These are phyloP conservation scores for Cheiracanthium punctorium DNA, from an alignment of 2,888 invertebrate species.

Conservation along the genomic window DNA sequence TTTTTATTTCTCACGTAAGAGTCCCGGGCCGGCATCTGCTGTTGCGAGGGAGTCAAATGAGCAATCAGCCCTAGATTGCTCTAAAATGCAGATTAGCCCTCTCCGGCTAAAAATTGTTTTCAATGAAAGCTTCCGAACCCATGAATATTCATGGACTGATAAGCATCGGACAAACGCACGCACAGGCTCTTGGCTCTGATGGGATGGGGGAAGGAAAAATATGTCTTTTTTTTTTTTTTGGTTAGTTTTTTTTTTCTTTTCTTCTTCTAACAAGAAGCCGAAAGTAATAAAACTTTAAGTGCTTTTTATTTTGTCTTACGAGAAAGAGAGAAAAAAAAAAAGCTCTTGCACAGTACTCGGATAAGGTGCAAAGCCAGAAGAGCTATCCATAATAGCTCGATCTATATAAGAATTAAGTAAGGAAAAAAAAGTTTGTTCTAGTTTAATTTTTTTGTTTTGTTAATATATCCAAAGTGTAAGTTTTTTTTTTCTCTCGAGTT, in stretches of 20 bases:
- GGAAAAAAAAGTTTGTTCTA: no score
- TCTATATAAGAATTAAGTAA: background rate
- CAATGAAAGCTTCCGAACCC: background rate
- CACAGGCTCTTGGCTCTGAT: no score
- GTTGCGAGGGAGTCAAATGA: background rate
- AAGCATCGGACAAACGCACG: background rate
- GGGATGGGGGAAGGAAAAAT: no score
- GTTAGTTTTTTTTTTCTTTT: background rate
- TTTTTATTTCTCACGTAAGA: no score
- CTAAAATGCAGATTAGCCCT: background rate
- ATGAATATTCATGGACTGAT: slow-evolving; percentile 6
- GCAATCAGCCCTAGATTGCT: background rate
- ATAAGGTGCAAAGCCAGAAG: background rate
- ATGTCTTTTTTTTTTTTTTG: background rate
- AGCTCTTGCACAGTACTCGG: no score
- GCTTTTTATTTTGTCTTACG: background rate
- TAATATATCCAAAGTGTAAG: no score
- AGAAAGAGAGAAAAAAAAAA: background rate
- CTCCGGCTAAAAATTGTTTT: background rate
- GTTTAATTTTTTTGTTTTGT: no score
- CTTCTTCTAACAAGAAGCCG: no score
- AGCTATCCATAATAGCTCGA: background rate
- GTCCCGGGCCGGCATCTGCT: no score
- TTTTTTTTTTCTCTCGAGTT: no score
- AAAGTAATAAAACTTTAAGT: slow-evolving; percentile 2